These are phyloP conservation scores for Cacoxenus indagator DNA, from an alignment of 2,888 invertebrate genomes.

Conservation along the genomic window DNA sequence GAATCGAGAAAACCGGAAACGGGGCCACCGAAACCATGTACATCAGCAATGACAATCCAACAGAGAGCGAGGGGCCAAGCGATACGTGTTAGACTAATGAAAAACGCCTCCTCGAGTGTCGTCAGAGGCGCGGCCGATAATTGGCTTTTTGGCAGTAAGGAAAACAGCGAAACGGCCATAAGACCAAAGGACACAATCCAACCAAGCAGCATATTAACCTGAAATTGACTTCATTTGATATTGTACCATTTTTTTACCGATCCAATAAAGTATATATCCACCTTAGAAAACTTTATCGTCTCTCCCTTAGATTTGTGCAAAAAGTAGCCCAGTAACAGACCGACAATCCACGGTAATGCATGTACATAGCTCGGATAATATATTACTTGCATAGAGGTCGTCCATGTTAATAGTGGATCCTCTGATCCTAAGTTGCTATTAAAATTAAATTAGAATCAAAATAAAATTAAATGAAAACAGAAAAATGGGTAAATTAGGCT, in stretches of 20 bases:
- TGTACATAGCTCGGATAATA: slow-evolving; percentile 57
- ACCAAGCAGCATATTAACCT: not conserved
- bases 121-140: slow-evolving; percentile 37
- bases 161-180: slow-evolving; percentile 39
- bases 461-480: no score
- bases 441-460: no score
- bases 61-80: slow-evolving; percentile 60
- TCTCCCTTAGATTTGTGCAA: slow-evolving; percentile 45
- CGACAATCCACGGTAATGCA: slow-evolving; percentile 59
- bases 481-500: no score
- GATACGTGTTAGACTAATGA: slow-evolving; percentile 54
- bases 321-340: slow-evolving; percentile 56
- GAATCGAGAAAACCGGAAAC: slow-evolving; percentile 56
- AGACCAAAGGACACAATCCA: not conserved
- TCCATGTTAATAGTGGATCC: not conserved
- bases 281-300: slow-evolving; percentile 37
- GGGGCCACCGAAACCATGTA: slow-evolving; percentile 57
- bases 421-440: no score
- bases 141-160: slow-evolving; percentile 43
- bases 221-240: not conserved
- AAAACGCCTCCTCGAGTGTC: slow-evolving; percentile 51
- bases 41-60: slow-evolving; percentile 61
- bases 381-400: slow-evolving; percentile 37
- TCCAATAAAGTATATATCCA: slow-evolving; percentile 17
- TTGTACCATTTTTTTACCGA: no score